These are phyloP conservation scores for Maniola hyperantus DNA, from an alignment of 2,888 invertebrate genomes.

Conservation along the genomic window DNA sequence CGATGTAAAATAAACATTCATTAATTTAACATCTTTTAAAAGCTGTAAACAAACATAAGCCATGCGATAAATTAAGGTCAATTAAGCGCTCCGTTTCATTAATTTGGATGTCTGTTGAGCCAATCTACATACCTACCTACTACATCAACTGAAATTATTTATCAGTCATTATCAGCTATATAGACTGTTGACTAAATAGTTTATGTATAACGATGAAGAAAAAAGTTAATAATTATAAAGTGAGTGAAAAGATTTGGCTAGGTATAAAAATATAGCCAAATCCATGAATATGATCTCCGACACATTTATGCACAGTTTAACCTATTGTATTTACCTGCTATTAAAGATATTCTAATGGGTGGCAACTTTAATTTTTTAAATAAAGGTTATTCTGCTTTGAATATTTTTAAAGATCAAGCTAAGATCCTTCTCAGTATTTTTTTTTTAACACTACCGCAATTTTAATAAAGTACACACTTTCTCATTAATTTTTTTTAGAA, in stretches of 20 bases:
- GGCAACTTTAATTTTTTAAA: no score
- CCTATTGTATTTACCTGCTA: no score
- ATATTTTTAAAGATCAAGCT: no score
- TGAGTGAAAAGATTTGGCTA: not conserved
- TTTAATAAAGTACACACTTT: no score
- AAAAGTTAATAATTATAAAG: not conserved
- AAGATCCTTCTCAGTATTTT: no score
- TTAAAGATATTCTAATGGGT: no score
- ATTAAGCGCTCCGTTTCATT: conserved; percentile 33
- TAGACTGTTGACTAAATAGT: not conserved
- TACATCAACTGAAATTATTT: conserved; percentile 19
- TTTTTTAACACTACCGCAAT: no score
- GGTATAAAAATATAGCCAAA: no score
- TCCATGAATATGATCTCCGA: no score
- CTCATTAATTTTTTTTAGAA: no score
- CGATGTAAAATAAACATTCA: conserved; percentile 3
- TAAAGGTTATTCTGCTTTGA: no score
- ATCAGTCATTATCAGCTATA: conserved; percentile 13
- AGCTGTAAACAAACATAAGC: conserved; percentile 10
- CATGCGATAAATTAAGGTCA: conserved; percentile 35
- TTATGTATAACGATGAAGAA: conserved; percentile 1
- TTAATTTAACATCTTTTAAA: conserved; percentile 5
- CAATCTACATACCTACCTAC: conserved; percentile 25
- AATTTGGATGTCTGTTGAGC: conserved; percentile 23
- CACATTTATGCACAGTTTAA: no score